Base-by-base conservation (phyloP, 2,113 vertebrate genomes). In the Pluvialis apricaria region DNA sequence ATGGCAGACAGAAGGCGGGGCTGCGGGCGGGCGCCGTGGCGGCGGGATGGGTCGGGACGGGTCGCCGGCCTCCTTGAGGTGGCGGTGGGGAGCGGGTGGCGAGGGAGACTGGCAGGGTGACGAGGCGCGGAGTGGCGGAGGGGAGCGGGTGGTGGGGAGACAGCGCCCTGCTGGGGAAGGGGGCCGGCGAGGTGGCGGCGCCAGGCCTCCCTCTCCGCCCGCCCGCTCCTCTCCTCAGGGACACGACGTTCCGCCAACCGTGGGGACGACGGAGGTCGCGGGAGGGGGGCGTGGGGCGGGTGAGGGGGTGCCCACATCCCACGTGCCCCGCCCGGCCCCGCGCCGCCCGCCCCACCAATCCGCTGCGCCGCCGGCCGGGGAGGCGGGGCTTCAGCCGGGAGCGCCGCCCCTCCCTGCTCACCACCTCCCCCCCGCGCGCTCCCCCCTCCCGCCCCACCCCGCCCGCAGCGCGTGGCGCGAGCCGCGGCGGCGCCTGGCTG, bases 191-290 rank as follows among this genome's bases (percentile, higher is more conserved):
- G 18, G 52, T 32, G 14, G 13, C 13, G 17, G 18, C 10, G 14
- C 15, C 28, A 21, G 3, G 2, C 15, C 7, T 3, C 14, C 21
- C 14, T 3, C 7, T 17, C 26, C 2, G 4, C 22, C 44, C 42
- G 18, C 51, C 76, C 82, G 64, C 83, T 10, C 44, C 2, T 1
- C 6, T 22, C 42, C 42, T 21, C 11, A 17, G 21, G 22, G 14
- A 3, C 45, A 10, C 57, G 2, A 14, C 31, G 1, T 3, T 6
- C 38, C 68, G 9, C 3, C 81, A 93, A 66, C 72, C 66, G 5
- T 49, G 8, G 32, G 34, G 29, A 28, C 81, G 25, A 29, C 19
- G 0, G 21, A 5, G 2, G 5, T 44, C 44, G 44, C n/a, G n/a
- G n/a, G 11, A 52, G 51, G 28, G 15, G 52, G 28, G 42, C 15